A percentile compares a stretch with the other conserved stretches of the same genome.
Evolutionary conservation across 2,113 vertebrate genomes (phyloP).

Genomic region (Zosterops lateralis): DNA sequence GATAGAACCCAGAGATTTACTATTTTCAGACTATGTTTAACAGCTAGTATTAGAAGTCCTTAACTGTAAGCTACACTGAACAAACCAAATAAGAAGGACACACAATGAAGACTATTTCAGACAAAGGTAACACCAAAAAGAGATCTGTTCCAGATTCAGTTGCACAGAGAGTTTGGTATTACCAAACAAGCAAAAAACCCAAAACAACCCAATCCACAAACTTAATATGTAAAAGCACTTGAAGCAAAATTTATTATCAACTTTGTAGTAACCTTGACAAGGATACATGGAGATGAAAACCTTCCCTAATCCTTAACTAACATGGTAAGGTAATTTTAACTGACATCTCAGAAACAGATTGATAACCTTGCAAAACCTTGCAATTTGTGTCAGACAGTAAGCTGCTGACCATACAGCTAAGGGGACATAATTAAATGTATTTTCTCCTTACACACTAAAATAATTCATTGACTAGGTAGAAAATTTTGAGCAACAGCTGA

Average conservation of each 20-base stretch:
- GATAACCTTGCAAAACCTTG: not conserved
- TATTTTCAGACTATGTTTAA: not conserved
- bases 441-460: not conserved
- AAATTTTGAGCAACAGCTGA: not conserved
- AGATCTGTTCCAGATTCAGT: not conserved
- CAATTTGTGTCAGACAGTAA: not conserved
- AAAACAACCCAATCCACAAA: not conserved
- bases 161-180: not conserved
- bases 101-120: not conserved
- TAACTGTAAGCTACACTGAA: not conserved
- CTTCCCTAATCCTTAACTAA: not conserved
- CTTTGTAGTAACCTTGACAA: not conserved
- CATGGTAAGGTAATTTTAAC: fast-evolving
- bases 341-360: not conserved
- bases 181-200: not conserved
- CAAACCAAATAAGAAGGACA: not conserved
- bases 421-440: fast-evolving
- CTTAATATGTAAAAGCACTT: fast-evolving
- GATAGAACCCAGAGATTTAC: not conserved
- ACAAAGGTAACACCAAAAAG: not conserved
- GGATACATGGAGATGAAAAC: not conserved
- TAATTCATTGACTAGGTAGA: not conserved
- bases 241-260: not conserved
- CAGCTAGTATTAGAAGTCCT: not conserved
- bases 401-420: not conserved